Percentiles rank a stretch among this genome's conserved stretches.
phyloP scores from a whole-genome alignment of 2,888 invertebrate genomes.

The Aradus depressus region DNA sequence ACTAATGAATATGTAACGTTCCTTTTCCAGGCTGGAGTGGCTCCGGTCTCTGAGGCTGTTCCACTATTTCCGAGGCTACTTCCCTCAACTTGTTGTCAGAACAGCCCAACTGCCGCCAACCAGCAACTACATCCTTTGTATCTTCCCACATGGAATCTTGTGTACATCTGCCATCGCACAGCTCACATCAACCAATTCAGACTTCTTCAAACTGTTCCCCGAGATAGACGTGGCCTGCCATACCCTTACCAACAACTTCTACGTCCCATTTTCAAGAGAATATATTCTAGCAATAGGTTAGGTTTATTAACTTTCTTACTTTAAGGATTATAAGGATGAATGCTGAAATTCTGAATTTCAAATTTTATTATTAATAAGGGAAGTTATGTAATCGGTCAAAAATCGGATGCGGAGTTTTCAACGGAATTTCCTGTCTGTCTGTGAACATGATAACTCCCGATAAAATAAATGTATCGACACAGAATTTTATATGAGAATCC shows the following conservation, averaged over 20 bases:
- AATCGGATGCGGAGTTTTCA: too few species aligned
- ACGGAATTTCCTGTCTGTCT: too few species aligned
- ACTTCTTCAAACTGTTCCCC: slow-evolving; percentile 47
- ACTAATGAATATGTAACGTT: background rate
- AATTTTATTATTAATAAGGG: too few species aligned
- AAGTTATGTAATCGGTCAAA: too few species aligned
- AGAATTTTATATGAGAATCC: too few species aligned
- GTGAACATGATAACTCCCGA: too few species aligned
- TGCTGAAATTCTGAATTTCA: background rate
- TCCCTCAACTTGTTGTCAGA: slow-evolving; percentile 73
- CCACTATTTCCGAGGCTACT: slow-evolving; percentile 67
- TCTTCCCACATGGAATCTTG: slow-evolving; percentile 85
- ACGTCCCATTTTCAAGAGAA: slow-evolving; percentile 60
- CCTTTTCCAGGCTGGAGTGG: background rate
- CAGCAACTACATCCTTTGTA: slow-evolving; percentile 73
- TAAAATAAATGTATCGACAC: too few species aligned
- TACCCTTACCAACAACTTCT: slow-evolving; percentile 62
- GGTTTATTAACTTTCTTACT: background rate
- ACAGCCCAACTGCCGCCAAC: slow-evolving; percentile 68
- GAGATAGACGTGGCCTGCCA: slow-evolving; percentile 49
- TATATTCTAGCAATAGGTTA: slow-evolving; percentile 39
- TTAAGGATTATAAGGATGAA: background rate
- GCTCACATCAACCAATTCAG: slow-evolving; percentile 58
- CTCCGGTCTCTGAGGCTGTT: slow-evolving; percentile 42
- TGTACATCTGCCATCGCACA: slow-evolving; percentile 66